Percentiles rank a stretch among this genome's conserved stretches.
Conservation (phyloP, 1,140 invertebrate species). For the Lordiphosa collinella region DNA sequence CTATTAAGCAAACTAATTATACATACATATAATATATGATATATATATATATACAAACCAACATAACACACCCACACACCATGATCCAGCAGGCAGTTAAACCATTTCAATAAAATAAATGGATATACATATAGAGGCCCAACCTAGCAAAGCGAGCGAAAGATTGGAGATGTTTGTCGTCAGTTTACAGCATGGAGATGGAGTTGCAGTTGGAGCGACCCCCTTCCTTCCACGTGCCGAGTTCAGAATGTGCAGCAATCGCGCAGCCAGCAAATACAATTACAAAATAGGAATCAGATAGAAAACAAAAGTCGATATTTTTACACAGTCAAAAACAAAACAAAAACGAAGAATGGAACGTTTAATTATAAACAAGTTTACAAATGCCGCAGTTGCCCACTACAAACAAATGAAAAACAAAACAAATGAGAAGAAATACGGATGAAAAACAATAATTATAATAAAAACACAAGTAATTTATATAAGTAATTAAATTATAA, state of each 20-base stretch:
- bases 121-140: background rate
- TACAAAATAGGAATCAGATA: slow-evolving; percentile 51
- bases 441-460: slow-evolving; percentile 74
- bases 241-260: slow-evolving; percentile 51
- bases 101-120: background rate
- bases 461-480: slow-evolving; percentile 64
- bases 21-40: slow-evolving; percentile 75
- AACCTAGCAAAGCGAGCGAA: background rate
- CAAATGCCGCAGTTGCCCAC: slow-evolving; percentile 77
- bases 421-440: slow-evolving; percentile 12
- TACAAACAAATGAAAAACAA: slow-evolving; percentile 55
- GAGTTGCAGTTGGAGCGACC: background rate
- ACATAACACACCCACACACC: slow-evolving; percentile 23
- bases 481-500: slow-evolving; percentile 74
- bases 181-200: background rate
- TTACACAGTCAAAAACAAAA: slow-evolving; percentile 62
- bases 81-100: slow-evolving; percentile 15
- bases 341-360: slow-evolving; percentile 19
- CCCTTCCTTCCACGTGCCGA: slow-evolving; percentile 4
- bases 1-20: slow-evolving; percentile 74
- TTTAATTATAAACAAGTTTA: slow-evolving; percentile 73
- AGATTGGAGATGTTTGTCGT: background rate
- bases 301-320: slow-evolving; percentile 64
- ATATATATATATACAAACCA: slow-evolving; percentile 61
- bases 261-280: slow-evolving; percentile 49